Percentiles rank a stretch among this genome's conserved stretches.
Conservation (phyloP, 2,113 vertebrate genomes). For the Genyomyrus donnyi region DNA sequence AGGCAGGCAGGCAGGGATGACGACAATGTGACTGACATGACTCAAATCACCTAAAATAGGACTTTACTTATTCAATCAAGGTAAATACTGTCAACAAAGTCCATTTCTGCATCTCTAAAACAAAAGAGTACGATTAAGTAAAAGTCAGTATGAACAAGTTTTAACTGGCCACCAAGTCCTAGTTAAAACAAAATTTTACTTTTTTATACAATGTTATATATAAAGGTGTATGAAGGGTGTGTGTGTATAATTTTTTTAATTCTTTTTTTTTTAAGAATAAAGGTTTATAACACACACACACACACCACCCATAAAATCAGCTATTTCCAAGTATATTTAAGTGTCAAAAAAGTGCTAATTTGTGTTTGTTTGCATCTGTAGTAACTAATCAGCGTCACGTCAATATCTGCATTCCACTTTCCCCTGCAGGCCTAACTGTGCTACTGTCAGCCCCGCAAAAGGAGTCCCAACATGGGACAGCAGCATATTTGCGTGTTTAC, state of each 20-base stretch:
- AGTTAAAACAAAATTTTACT: too few species aligned
- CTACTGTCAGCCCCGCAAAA: neutral
- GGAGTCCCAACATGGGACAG: slow-evolving; percentile 18
- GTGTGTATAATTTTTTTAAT: too few species aligned
- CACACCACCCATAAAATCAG: neutral
- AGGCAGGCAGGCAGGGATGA: neutral
- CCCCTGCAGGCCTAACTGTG: neutral
- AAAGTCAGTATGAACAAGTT: too few species aligned
- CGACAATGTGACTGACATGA: neutral
- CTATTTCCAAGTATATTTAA: neutral
- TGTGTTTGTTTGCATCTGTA: neutral
- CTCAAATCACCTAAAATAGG: neutral
- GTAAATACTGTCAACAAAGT: too few species aligned
- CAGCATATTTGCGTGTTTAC: slow-evolving; percentile 16
- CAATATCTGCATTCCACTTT: neutral
- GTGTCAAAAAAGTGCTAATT: neutral
- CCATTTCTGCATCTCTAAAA: too few species aligned
- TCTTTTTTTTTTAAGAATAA: neutral
- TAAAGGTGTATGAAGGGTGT: neutral
- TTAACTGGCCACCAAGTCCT: too few species aligned
- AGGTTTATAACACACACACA: neutral
- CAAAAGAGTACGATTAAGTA: too few species aligned
- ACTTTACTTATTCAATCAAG: neutral
- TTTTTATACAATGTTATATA: neutral
- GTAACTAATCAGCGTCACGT: neutral